phyloP scores from a whole-genome alignment of 2,113 vertebrate species.

The Stigmatopora argus region DNA sequence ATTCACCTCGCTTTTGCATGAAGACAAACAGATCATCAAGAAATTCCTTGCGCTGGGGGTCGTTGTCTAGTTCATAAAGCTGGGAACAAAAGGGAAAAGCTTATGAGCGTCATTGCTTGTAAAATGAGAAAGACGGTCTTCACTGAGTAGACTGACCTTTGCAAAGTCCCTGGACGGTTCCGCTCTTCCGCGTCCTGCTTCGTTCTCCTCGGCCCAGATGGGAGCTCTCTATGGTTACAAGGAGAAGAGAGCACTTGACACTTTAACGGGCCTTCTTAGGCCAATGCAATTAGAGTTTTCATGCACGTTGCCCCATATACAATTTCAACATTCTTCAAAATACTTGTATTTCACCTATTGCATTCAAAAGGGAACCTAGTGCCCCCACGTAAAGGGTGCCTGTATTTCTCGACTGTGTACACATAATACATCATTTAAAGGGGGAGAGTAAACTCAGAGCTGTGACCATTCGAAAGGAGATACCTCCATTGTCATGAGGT shows the following conservation, averaged over 20 bases:
- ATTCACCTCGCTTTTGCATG: conserved; percentile 94
- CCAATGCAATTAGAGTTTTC: not conserved
- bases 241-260: not conserved
- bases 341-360: not conserved
- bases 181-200: conserved; percentile 78
- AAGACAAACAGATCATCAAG: conserved; percentile 92
- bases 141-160: conserved; percentile 71
- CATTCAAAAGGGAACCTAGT: not conserved
- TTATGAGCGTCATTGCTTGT: not conserved
- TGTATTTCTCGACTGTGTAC: not conserved
- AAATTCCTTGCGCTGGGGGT: conserved; percentile 91
- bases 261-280: not conserved
- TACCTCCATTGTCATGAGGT: conserved; percentile 40
- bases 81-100: conserved; percentile 40
- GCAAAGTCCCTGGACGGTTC: conserved; percentile 93
- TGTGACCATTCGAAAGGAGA: conserved; percentile 16
- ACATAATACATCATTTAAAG: conserved; percentile 10
- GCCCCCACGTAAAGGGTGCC: not conserved
- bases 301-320: not conserved
- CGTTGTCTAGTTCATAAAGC: conserved; percentile 92
- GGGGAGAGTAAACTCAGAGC: not conserved
- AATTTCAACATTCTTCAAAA: not conserved
- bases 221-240: conserved; percentile 73
- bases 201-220: conserved; percentile 81
- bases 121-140: not conserved